Evolutionary conservation across 2,888 invertebrate genomes (phyloP), one percentile per base, ranked within the genome.

Genomic region (Acanthosepion pharaonis): DNA sequence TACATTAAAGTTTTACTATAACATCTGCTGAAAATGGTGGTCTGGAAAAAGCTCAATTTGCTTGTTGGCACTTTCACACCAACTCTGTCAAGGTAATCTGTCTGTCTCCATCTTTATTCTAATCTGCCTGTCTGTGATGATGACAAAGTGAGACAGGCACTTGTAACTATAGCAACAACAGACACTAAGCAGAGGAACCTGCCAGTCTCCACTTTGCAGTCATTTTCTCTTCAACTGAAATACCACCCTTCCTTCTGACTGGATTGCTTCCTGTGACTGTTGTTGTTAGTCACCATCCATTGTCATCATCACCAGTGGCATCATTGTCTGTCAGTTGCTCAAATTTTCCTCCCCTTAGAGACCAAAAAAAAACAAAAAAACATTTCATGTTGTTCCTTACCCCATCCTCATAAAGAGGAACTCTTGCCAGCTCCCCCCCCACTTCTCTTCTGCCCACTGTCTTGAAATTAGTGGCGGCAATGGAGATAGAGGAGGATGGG

Each of bases 121-220:
- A 3, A 9, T 28, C 78, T n/a, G 28, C 78, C n/a, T 8, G 28
- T 8, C 18, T 28, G 28, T 8, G 15, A n/a, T 33, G 78, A 78
- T 33, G 78, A 78, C 15, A 11, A 33, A 78, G n/a, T n/a, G 78
- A 78, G 33, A n/a, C n/a, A 78, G 78, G n/a, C 78, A 78, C 78
- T 78, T 78, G 78, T 78, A 78, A 78, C 78, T 78, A 78, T 78
- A 33, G 78, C 33, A 33, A 78, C 78, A 78, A 23, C 78, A 78
- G 78, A 78, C 78, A 78, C 78, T 78, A 78, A 78, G 15, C n/a
- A 78, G n/a, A 78, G 78, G 78, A 78, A 78, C 78, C 78, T 78
- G 18, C n/a, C 78, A 78, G 18, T n/a, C 33, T 78, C n/a, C 33
- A 78, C n/a, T n/a, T 33, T 33, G 78, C n/a, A 78, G 78, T 78